These are phyloP conservation scores for Gobius niger DNA, from an alignment of 2,113 vertebrate genomes.

Conservation along the genomic window DNA sequence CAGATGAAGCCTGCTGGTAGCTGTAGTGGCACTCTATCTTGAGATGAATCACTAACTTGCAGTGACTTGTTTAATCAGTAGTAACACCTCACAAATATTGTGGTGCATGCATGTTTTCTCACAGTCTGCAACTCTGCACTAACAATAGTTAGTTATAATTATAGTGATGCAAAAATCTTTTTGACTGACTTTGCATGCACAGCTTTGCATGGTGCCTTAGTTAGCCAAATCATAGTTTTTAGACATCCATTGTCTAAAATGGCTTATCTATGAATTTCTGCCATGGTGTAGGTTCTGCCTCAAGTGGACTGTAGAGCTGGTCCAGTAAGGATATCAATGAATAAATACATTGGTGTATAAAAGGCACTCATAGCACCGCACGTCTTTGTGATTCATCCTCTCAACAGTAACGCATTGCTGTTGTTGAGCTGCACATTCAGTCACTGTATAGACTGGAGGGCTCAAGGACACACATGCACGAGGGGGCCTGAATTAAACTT, in stretches of 20 bases:
- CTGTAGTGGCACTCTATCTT: conserved; percentile 13
- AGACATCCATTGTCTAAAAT: not conserved
- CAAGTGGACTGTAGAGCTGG: not conserved
- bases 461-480: not conserved
- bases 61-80: conserved; percentile 1
- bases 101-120: conserved; percentile 33
- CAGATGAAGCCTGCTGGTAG: conserved; percentile 37
- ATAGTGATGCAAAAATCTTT: not conserved
- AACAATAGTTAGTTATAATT: not conserved
- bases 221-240: not conserved
- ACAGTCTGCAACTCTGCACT: not conserved
- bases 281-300: not conserved
- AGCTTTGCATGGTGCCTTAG: conserved; percentile 34
- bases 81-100: not conserved
- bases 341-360: too few relatives aligned
- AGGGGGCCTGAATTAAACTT: not conserved
- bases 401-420: not conserved
- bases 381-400: not conserved
- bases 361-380: not conserved
- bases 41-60: conserved; percentile 17
- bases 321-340: too few relatives aligned
- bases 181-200: conserved; percentile 18
- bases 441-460: not conserved
- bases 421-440: not conserved
- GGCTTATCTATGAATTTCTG: not conserved